Percentiles rank a stretch among this genome's conserved stretches.
Evolutionary conservation across 2,113 vertebrate genomes (phyloP).

Genomic region (Oceanodroma tethys): DNA sequence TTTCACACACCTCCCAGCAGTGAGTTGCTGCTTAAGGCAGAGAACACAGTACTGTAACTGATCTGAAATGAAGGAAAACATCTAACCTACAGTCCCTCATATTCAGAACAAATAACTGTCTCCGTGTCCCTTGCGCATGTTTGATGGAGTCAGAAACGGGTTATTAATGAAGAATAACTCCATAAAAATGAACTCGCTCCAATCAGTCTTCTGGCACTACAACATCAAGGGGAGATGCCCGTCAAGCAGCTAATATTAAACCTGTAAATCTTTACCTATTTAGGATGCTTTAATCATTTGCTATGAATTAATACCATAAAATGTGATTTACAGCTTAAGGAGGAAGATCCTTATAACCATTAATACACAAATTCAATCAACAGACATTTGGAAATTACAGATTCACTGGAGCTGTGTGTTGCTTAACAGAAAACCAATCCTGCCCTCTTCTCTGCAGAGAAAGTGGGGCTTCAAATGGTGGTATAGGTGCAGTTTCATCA

Average conservation of each 20-base stretch:
- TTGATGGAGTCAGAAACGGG: not conserved
- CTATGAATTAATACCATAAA: slow-evolving; percentile 57
- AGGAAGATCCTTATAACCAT: slow-evolving; percentile 55
- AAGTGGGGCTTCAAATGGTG: not conserved
- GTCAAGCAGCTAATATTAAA: slow-evolving; percentile 59
- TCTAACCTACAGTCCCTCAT: not conserved
- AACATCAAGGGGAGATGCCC: slow-evolving; percentile 22
- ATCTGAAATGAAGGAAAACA: slow-evolving; percentile 22
- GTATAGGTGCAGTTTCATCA: not conserved
- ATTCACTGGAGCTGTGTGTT: not conserved
- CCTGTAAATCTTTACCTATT: slow-evolving; percentile 58
- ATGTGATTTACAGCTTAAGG: slow-evolving; percentile 38
- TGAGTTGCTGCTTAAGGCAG: not conserved
- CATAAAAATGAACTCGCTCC: slow-evolving; percentile 22
- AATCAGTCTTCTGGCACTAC: slow-evolving; percentile 13
- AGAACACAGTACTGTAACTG: not conserved
- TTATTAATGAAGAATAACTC: slow-evolving; percentile 46
- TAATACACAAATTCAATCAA: slow-evolving; percentile 62
- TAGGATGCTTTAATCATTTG: slow-evolving; percentile 42
- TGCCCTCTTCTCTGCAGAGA: not conserved
- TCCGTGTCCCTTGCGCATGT: not conserved
- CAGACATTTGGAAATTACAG: slow-evolving; percentile 37
- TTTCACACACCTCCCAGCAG: not conserved
- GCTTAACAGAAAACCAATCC: not conserved
- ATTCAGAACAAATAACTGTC: slow-evolving; percentile 10